Percentiles rank a stretch among this genome's conserved stretches.
Evolutionary conservation across 2,797 vertebrate genomes (phyloP).

Genomic region (Lerista edwardsae): DNA sequence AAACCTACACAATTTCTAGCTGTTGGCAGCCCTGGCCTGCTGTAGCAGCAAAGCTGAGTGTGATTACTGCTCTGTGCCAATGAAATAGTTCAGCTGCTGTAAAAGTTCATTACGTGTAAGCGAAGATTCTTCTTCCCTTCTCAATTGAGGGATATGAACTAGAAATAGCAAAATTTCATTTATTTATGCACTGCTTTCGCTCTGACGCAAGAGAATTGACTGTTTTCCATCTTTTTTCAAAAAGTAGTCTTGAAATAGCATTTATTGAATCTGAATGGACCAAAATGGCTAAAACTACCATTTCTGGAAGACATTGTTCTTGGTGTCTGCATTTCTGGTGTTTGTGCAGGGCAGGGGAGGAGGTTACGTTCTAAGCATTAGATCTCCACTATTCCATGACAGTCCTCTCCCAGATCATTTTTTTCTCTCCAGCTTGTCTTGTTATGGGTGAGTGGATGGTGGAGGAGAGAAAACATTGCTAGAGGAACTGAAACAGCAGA

Average conservation of each 20-base stretch:
- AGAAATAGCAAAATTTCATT: fast-evolving
- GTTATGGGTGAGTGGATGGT: not conserved
- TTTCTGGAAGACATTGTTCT: not conserved
- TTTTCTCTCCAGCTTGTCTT: no score
- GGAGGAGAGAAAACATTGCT: not conserved
- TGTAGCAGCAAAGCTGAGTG: not conserved
- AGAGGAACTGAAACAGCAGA: no score
- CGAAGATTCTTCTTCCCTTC: not conserved
- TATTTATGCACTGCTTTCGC: not conserved
- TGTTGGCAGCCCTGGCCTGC: not conserved
- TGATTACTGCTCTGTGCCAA: not conserved
- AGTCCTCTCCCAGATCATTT: no score
- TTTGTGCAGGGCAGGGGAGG: no score
- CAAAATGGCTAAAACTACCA: not conserved
- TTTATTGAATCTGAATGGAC: not conserved
- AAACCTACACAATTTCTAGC: not conserved
- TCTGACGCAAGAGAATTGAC: not conserved
- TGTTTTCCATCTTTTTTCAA: constrained; percentile 2
- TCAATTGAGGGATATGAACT: not conserved
- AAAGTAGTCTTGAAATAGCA: not conserved
- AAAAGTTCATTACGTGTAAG: not conserved
- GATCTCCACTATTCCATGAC: not conserved
- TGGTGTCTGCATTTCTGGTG: not conserved
- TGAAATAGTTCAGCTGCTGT: not conserved
- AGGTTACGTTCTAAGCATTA: not conserved